Percentiles rank a stretch among this genome's conserved stretches.
These are phyloP conservation scores for Grapholita molesta DNA, from an alignment of 1,140 invertebrate genomes.

Conservation along the genomic window DNA sequence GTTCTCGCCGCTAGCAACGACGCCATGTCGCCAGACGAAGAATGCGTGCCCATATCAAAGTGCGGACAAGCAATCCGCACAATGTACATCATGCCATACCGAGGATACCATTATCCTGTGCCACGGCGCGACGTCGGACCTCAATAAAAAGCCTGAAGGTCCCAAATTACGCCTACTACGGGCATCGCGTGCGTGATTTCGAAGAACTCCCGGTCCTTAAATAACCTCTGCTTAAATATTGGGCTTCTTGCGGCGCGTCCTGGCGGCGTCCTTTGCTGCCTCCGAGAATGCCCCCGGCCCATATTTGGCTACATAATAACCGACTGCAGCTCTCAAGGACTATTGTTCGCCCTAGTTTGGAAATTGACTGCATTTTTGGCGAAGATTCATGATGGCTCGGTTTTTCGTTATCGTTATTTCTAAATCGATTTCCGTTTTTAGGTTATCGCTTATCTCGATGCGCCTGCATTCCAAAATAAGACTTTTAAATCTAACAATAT, in stretches of 20 bases:
- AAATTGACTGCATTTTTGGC: conserved; percentile 51
- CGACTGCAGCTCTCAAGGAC: conserved; percentile 40
- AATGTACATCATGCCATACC: not conserved
- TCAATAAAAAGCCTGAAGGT: conserved; percentile 38
- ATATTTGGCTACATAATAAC: conserved; percentile 67
- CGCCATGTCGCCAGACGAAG: conserved; percentile 3
- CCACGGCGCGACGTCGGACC: not conserved
- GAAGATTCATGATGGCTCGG: conserved; percentile 29
- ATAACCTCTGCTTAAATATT: conserved; percentile 48
- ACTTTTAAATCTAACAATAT: not conserved
- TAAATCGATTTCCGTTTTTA: not conserved
- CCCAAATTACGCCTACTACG: conserved; percentile 52
- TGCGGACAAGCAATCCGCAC: not conserved
- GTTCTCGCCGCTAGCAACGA: not conserved
- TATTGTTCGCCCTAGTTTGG: conserved; percentile 70
- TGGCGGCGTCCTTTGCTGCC: conserved; percentile 67
- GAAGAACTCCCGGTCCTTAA: conserved; percentile 59
- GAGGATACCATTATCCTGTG: not conserved
- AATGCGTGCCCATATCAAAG: not conserved
- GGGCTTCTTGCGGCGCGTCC: conserved; percentile 59
- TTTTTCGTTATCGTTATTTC: conserved; percentile 16
- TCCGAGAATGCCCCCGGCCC: conserved; percentile 55
- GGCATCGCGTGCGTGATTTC: conserved; percentile 62
- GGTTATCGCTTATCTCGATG: not conserved
- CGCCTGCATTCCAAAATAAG: not conserved